A percentile compares a stretch with the other conserved stretches of the same genome.
These are phyloP conservation scores for Speoplatyrhinus poulsoni DNA, from an alignment of 2,113 vertebrate species.

Conservation along the genomic window DNA sequence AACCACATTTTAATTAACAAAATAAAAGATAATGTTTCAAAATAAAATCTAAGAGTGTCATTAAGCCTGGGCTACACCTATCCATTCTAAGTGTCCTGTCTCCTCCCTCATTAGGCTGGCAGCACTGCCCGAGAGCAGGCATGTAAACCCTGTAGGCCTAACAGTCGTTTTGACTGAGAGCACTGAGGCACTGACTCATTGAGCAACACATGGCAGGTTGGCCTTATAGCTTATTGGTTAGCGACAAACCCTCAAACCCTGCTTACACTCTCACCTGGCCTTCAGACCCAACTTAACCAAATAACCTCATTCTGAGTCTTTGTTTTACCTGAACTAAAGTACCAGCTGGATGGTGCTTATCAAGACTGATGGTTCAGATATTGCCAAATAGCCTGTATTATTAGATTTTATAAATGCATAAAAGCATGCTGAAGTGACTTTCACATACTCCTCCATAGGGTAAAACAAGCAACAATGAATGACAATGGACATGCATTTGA, in stretches of 20 bases:
- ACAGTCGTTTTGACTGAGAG: conserved; percentile 76
- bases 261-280: conserved; percentile 15
- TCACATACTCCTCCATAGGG: not conserved
- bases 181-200: conserved; percentile 64
- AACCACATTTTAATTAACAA: too few relatives aligned
- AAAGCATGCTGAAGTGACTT: not conserved
- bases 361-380: too few relatives aligned
- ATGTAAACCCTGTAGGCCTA: conserved; percentile 58
- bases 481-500: too few relatives aligned
- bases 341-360: too few relatives aligned
- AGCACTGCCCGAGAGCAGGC: conserved; percentile 39
- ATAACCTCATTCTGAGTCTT: not conserved
- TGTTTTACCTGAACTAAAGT: not conserved
- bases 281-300: not conserved
- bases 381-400: too few relatives aligned
- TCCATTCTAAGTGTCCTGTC: conserved; percentile 25
- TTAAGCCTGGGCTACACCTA: too few relatives aligned
- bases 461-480: too few relatives aligned
- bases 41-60: too few relatives aligned
- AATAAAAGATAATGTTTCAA: too few relatives aligned
- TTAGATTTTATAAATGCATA: not conserved
- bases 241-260: conserved; percentile 11
- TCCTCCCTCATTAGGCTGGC: conserved; percentile 23
- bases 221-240: not conserved
- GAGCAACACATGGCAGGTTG: conserved; percentile 48